Conservation (phyloP, 2,113 vertebrate genomes). For the Pogona vitticeps region DNA sequence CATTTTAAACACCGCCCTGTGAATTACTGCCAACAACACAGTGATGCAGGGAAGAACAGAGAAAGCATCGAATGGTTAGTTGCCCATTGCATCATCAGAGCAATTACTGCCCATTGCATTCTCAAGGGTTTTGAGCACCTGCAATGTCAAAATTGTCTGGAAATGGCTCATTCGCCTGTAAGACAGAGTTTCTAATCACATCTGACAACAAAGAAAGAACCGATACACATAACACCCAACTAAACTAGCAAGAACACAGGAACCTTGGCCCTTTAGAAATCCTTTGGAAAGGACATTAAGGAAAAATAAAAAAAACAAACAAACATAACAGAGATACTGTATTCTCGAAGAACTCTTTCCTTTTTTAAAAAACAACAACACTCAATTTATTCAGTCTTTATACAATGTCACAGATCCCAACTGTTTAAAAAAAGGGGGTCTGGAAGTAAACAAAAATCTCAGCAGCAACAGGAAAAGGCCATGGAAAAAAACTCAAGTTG, state of each 20-base stretch:
- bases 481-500: fast-evolving
- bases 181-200: slow-evolving; percentile 24
- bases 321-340: too few relatives aligned
- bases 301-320: not conserved
- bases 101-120: too few relatives aligned
- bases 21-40: too few relatives aligned
- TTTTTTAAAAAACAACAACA: not conserved
- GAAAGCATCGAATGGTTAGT: not conserved
- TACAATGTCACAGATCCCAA: not conserved
- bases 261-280: not conserved
- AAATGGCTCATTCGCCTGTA: not conserved
- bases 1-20: too few relatives aligned
- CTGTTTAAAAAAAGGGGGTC: not conserved
- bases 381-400: not conserved
- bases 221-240: not conserved
- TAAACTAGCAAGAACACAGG: not conserved
- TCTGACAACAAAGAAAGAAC: not conserved
- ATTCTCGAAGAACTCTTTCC: too few relatives aligned
- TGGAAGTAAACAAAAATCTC: not conserved
- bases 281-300: not conserved
- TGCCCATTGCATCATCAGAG: not conserved
- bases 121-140: too few relatives aligned
- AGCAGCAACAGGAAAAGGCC: too few relatives aligned
- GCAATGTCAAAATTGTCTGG: too few relatives aligned
- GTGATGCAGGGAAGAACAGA: too few relatives aligned